Evolutionary conservation across 1,140 invertebrate species (phyloP).

Genomic region (Vollenhovia emeryi): DNA sequence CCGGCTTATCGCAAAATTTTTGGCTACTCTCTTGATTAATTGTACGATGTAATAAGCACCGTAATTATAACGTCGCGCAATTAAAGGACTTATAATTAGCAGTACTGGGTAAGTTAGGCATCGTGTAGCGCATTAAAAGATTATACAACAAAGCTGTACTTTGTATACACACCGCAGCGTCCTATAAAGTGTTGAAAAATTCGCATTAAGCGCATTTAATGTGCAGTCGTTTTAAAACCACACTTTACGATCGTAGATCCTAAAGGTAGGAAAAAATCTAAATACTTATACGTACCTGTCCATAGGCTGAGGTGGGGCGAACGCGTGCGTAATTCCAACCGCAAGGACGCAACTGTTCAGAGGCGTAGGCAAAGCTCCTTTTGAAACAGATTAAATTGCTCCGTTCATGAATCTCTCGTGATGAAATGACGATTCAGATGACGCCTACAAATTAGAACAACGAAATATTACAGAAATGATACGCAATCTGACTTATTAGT

Average conservation of each 20-base stretch:
- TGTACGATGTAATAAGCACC: background rate
- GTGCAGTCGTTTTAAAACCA: conserved; percentile 16
- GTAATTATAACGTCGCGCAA: background rate
- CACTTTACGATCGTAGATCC: conserved; percentile 56
- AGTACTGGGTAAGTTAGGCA: background rate
- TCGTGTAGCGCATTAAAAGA: background rate
- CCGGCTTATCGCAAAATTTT: background rate
- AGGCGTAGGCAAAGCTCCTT: conserved; percentile 61
- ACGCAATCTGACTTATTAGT: background rate
- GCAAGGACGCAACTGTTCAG: conserved; percentile 72
- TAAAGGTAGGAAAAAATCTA: conserved; percentile 61
- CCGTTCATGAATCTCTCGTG: background rate
- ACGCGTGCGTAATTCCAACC: conserved; percentile 75
- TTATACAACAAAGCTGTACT: background rate
- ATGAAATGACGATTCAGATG: background rate
- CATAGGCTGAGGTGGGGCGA: conserved; percentile 48
- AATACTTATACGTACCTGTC: conserved; percentile 69
- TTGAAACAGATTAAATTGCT: conserved; percentile 21
- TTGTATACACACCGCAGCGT: background rate
- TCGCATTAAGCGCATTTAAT: conserved; percentile 8
- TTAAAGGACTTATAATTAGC: background rate
- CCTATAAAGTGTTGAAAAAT: background rate
- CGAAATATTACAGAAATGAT: background rate
- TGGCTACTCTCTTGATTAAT: background rate
- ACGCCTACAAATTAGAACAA: too few relatives aligned